Evolutionary conservation across 2,113 vertebrate genomes (phyloP).

Genomic region (Aphyosemion australe): DNA sequence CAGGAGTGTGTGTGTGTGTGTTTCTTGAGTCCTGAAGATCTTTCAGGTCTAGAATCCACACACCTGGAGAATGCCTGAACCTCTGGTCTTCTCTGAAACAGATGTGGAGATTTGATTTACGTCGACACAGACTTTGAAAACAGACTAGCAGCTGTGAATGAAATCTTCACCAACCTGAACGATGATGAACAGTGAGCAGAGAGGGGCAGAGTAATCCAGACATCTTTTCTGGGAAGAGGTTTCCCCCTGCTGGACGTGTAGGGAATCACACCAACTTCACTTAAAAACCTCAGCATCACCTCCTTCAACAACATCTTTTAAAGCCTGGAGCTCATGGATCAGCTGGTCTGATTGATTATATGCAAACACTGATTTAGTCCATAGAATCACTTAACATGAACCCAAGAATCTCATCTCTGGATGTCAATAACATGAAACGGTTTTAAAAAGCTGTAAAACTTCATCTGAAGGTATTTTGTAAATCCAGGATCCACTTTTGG

Average conservation of each 20-base stretch:
- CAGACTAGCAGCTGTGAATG: neutral
- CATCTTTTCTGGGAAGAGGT: neutral
- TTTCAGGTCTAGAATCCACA: no score
- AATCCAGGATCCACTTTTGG: constrained; percentile 54
- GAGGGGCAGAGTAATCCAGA: neutral
- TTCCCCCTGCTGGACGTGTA: constrained; percentile 59
- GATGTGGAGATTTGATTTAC: constrained; percentile 7
- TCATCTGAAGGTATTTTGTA: constrained; percentile 8
- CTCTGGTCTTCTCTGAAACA: neutral
- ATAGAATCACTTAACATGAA: constrained; percentile 6
- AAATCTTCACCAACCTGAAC: constrained; percentile 5
- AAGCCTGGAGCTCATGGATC: constrained; percentile 62
- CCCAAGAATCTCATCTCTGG: constrained; percentile 7
- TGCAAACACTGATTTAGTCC: constrained; percentile 41
- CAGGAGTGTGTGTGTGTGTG: constrained; percentile 8
- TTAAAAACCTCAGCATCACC: neutral
- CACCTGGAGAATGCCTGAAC: constrained; percentile 7
- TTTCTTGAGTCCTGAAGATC: no score
- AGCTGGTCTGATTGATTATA: constrained; percentile 76
- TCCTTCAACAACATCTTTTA: constrained; percentile 11
- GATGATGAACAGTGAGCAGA: neutral
- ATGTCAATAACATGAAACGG: constrained; percentile 4
- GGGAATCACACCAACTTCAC: constrained; percentile 13
- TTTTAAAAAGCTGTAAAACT: constrained; percentile 4
- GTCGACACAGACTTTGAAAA: no score